Base-by-base conservation (phyloP, 2,888 invertebrate genomes). In the Catocala nupta region DNA sequence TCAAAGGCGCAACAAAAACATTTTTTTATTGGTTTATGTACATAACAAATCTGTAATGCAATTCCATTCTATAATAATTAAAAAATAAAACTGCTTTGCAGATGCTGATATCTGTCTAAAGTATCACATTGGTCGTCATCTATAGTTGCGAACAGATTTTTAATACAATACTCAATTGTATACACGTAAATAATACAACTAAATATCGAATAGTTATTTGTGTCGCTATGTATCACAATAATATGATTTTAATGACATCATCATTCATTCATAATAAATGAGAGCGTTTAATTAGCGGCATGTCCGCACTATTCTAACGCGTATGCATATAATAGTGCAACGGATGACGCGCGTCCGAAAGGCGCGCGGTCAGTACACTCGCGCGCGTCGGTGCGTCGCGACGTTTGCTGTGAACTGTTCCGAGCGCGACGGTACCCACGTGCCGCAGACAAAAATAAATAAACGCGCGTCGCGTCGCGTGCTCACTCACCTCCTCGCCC, bases 331-430 rank as follows among this genome's bases (percentile, higher is more conserved):
- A 75, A 71, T 84, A 88, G 86, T 88, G 88, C 88, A 88, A 76
- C 80, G 81, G 65, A 70, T 81, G 82, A 84, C 74, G 85, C 81
- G 84, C 86, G 88, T 87, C 85, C 87, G 83, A 88, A 84, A 81
- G 83, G 80, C 85, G 83, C 87, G 85, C 90, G 91, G 90, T 90
- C 93, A 93, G 93, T 93, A 89, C 89, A 87, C 90, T 87, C 91
- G 90, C 89, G 90, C 82, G 86, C 90, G 90, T 84, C 88, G 90
- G 75, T 81, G 84, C 82, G 90, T 81, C 83, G 83, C 82, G 84
- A 91, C 92, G 92, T 87, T 69, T 65, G 58, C 70, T 71, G 65
- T 76, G 71, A 59, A 60, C 63, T 58, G 73, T 61, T 63, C 63
- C 65, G 71, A 56, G 51, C 82, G 75, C 81, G 85, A 81, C 80